phyloP scores from a whole-genome alignment of 2,113 vertebrate genomes.

The Turdus rufiventris region DNA sequence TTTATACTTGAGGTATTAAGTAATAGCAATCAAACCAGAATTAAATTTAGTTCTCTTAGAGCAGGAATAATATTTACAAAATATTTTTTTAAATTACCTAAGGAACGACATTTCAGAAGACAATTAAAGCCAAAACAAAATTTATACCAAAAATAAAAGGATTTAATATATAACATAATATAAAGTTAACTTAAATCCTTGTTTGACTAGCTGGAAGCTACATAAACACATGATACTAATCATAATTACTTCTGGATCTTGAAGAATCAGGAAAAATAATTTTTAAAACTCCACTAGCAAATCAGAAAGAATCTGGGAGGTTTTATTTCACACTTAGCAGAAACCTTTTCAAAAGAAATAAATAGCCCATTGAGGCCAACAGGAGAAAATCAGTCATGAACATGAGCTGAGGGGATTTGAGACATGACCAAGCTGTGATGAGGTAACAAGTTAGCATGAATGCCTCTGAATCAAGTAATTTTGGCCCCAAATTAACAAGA shows the following conservation, averaged over 20 bases:
- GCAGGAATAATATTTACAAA: background rate
- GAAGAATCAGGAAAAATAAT: background rate
- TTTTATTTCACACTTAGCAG: background rate
- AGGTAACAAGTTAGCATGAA: background rate
- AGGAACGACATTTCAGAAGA: background rate
- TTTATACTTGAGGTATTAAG: background rate
- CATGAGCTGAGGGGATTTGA: background rate
- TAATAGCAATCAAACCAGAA: background rate
- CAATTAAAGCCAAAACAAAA: background rate
- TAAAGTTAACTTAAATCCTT: background rate
- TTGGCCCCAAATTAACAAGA: background rate
- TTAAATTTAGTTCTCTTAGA: background rate
- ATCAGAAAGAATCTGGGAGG: background rate
- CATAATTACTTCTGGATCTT: background rate
- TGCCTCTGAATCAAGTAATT: background rate
- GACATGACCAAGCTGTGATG: background rate
- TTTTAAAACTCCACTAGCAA: background rate
- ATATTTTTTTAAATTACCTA: background rate
- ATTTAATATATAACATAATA: background rate
- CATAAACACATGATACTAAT: background rate
- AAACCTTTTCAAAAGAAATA: background rate
- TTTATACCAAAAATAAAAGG: background rate
- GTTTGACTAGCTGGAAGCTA: background rate
- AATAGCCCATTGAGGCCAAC: background rate
- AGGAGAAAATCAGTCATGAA: background rate